A percentile compares a stretch with the other conserved stretches of the same genome.
Evolutionary conservation across 2,113 vertebrate genomes (phyloP).

Genomic region (Corvus hawaiiensis): DNA sequence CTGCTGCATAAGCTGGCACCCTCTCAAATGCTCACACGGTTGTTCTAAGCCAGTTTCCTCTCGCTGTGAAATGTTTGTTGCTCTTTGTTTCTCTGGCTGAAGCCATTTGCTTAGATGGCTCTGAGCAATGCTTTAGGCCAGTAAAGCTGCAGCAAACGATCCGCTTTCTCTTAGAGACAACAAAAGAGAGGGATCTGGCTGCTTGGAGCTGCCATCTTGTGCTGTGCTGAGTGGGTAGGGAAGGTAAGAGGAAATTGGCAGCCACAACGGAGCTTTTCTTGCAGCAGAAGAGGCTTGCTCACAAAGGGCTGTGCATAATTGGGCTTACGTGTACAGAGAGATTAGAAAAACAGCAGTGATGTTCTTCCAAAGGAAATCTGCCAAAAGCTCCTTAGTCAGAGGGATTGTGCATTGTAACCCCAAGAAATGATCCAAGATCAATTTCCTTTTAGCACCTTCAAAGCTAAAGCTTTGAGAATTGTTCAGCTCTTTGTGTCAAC

Average conservation of each 20-base stretch:
- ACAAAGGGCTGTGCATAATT: neutral
- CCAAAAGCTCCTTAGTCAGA: constrained; percentile 42
- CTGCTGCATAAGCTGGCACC: neutral
- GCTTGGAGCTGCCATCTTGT: neutral
- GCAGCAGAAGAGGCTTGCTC: neutral
- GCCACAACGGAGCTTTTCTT: neutral
- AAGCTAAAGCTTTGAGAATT: neutral
- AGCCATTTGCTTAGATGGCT: neutral
- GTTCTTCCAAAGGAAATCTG: constrained; percentile 18
- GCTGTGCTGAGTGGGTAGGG: neutral
- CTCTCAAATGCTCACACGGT: neutral
- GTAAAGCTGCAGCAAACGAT: neutral
- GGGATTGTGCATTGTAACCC: neutral
- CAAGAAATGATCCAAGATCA: neutral
- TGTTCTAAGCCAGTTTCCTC: neutral
- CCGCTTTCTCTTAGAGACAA: neutral
- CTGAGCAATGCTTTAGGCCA: neutral
- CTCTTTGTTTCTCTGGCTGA: neutral
- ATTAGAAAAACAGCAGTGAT: neutral
- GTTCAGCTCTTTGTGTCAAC: neutral
- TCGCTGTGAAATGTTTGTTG: neutral
- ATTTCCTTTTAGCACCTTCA: neutral
- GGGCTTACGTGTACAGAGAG: constrained; percentile 1
- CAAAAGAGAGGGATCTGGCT: neutral
- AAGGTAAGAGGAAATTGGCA: neutral